Evolutionary conservation across 2,113 vertebrate species (phyloP), one percentile per base, ranked within the genome.

Genomic region (Catagonus wagneri): DNA sequence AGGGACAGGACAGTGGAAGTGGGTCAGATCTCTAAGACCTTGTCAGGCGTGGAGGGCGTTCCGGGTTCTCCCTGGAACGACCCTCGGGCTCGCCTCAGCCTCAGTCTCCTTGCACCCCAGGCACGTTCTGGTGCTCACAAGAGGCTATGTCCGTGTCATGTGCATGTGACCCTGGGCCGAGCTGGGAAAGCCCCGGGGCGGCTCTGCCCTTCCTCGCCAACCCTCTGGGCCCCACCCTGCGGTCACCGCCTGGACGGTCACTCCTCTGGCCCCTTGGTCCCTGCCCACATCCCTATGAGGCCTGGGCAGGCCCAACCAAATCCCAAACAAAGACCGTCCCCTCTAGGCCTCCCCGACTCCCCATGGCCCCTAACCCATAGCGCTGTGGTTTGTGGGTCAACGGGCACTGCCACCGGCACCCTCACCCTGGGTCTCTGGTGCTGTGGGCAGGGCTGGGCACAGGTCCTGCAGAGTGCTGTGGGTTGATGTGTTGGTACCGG

Each of bases 341-440:
- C 60, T 27, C 9, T n/a, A 3, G 6, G 29, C 6, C 69, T 27
- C 4, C 29, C 60, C 58, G 50, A 9, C 44, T 7, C 56, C 14
- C 39, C 11, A 6, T 0, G 22, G 44, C 54, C 74, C 74, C 63
- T 87, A 44, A 44, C 80, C 61, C 5, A 1, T 63, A 10, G 72
- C 52, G 52, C 58, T 72, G 13, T 58, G 74, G 89, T 52, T 58
- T 50, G 94, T 36, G 58, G 75, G 9, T 58, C 66, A 75, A 1
- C 7, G 17, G 29, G 52, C 83, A 29, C 22, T 29, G 8, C 34
- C 11, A 0, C n/a, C 2, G 0, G 52, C 52, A 50, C 69, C 25
- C n/a, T 56, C 0, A 0, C 15, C 13, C 34, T 1, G 1, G 54
- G 50, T 10, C 72, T 68, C 56, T 0, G 0, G 36, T 2, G 27